Base-by-base conservation (phyloP, 1,140 invertebrate species). In the Mercenaria mercenaria region DNA sequence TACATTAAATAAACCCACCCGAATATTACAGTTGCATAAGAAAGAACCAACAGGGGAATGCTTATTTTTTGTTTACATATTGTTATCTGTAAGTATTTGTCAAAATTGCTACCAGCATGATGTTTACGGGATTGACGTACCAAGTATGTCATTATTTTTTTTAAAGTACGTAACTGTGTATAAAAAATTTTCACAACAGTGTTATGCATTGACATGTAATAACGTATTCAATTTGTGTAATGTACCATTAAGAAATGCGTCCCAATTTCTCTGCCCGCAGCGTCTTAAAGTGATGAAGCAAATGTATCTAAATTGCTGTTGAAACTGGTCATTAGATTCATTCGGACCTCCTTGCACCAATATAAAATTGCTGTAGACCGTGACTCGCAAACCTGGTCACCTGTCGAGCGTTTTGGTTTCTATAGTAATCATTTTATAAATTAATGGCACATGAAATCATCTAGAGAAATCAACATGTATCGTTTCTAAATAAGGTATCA, bases 361-460 rank as follows among this genome's bases (percentile, higher is more conserved):
- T 67, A 67, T 32, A 67, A n/a, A n/a, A 8, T 18, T 18, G 20
- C n/a, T n/a, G n/a, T n/a, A n/a, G n/a, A n/a, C n/a, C n/a, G n/a
- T n/a, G n/a, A 8, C 43, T 15, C 67, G 67, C 23, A 39, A 20
- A 29, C 26, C 29, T 37, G 61, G 0, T 34, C 67, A 72, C 67
- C 67, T 72, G 67, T 39, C 39, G 67, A 72, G 67, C 0, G 23
- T n/a, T 29, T 72, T 18, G 56, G 34, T 72, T 72, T 15, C 67
- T 29, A 72, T 72, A 41, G 67, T 39, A 72, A 72, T 72, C 34
- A 37, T 37, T 72, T 72, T 32, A 39, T 72, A 39, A 72, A 39
- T 72, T 72, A 72, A 72, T 72, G 67, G 67, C 34, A 72, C 67
- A n/a, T 72, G 34, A 72, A 72, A 72, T 72, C 18, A 41, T 72